Conservation (phyloP, 1,140 invertebrate genomes). For the Neodiprion pinetum region DNA sequence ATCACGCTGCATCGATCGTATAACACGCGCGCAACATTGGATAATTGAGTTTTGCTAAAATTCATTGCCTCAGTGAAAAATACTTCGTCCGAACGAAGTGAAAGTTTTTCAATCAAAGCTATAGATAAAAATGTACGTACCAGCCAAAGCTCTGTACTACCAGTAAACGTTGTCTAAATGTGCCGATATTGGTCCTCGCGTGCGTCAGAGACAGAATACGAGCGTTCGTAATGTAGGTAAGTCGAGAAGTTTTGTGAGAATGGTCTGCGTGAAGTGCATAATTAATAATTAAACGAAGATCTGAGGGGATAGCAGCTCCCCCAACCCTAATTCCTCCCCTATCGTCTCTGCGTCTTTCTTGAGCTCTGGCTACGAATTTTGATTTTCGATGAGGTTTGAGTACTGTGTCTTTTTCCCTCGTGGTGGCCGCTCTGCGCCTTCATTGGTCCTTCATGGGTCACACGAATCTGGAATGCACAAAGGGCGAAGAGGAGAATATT, state of each 20-base stretch:
- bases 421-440: background rate
- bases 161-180: too few relatives aligned
- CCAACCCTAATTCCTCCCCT: background rate
- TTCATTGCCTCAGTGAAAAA: too few relatives aligned
- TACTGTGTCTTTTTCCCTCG: background rate
- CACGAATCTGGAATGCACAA: conserved; percentile 3
- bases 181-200: too few relatives aligned
- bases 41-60: too few relatives aligned
- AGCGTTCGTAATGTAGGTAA: too few relatives aligned
- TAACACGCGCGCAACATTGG: too few relatives aligned
- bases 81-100: too few relatives aligned
- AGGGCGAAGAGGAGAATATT: background rate
- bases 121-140: too few relatives aligned
- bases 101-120: too few relatives aligned
- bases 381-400: conserved; percentile 7
- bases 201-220: too few relatives aligned
- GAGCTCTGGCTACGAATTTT: conserved; percentile 15
- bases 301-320: background rate
- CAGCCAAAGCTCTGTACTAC: too few relatives aligned
- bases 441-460: conserved; percentile 8
- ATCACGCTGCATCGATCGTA: too few relatives aligned
- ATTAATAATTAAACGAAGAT: conserved; percentile 3
- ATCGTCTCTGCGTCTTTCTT: background rate
- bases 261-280: background rate
- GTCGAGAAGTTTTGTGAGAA: background rate